Percentiles rank a stretch among this genome's conserved stretches.
phyloP scores from a whole-genome alignment of 2,888 invertebrate genomes.

The Agrochola lota region DNA sequence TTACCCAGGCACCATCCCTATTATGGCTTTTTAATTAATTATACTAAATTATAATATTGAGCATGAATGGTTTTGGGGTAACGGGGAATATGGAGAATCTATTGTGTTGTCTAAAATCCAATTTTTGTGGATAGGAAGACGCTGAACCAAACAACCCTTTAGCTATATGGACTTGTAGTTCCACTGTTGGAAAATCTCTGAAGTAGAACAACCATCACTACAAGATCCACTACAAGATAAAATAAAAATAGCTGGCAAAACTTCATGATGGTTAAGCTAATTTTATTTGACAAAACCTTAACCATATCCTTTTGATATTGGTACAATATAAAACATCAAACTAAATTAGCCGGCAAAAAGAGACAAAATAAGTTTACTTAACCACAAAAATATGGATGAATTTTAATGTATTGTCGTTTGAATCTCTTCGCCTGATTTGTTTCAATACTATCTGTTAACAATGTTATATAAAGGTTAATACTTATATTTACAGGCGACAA shows the following conservation, averaged over 20 bases:
- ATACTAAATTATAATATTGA: neutral
- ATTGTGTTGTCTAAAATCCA: neutral
- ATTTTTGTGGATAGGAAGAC: slow-evolving; percentile 15
- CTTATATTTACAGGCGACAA: slow-evolving; percentile 92
- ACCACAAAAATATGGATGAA: slow-evolving; percentile 16
- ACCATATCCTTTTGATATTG: neutral
- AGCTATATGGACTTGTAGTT: neutral
- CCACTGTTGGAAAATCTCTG: neutral
- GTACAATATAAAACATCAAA: neutral
- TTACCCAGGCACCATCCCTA: too few relatives aligned
- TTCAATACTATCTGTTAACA: neutral
- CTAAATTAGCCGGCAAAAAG: neutral
- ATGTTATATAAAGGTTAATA: neutral
- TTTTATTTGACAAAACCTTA: neutral
- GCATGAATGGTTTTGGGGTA: slow-evolving; percentile 29
- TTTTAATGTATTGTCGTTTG: slow-evolving; percentile 13
- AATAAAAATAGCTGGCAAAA: neutral
- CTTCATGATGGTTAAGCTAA: neutral
- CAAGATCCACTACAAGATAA: neutral
- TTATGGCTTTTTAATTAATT: slow-evolving; percentile 38
- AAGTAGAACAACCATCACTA: neutral
- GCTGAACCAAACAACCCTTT: neutral
- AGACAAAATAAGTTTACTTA: neutral
- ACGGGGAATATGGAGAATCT: neutral
- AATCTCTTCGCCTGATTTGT: slow-evolving; percentile 22